These are phyloP conservation scores for Dasysyrphus tricinctus DNA, from an alignment of 2,888 invertebrate species.

Conservation along the genomic window DNA sequence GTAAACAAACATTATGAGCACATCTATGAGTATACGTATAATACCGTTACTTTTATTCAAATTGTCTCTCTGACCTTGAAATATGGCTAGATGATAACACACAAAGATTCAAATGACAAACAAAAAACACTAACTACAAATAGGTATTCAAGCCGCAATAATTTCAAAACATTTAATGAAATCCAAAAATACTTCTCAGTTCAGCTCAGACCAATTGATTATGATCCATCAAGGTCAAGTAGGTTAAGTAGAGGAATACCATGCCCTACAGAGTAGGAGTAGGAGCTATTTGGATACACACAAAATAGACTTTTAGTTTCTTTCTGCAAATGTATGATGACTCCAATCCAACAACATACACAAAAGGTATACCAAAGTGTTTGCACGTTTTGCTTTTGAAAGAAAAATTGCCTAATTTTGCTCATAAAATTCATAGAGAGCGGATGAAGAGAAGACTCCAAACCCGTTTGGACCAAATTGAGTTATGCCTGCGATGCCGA, in stretches of 20 bases:
- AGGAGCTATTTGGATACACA: neutral
- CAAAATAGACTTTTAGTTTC: constrained; percentile 5
- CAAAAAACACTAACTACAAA: constrained; percentile 6
- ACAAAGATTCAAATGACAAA: constrained; percentile 15
- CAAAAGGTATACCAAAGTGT: constrained; percentile 11
- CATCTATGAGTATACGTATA: neutral
- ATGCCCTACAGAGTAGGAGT: neutral
- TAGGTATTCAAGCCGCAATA: neutral
- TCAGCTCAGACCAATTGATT: neutral
- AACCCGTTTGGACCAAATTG: constrained; percentile 64
- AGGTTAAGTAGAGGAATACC: neutral
- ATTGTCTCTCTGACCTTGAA: constrained; percentile 12
- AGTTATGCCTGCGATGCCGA: constrained; percentile 59
- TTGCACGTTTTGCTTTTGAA: constrained; percentile 42
- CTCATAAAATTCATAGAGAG: constrained; percentile 55
- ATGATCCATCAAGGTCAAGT: constrained; percentile 26
- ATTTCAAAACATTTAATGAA: constrained; percentile 27
- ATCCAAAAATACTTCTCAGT: constrained; percentile 12
- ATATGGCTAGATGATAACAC: neutral
- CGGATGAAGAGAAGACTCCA: constrained; percentile 32
- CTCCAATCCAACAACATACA: neutral
- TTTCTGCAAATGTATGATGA: constrained; percentile 18
- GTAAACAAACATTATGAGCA: neutral
- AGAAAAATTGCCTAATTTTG: constrained; percentile 48
- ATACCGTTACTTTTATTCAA: constrained; percentile 18